Conservation (phyloP, 1,140 invertebrate species). For the Heliconius eleuchia region DNA sequence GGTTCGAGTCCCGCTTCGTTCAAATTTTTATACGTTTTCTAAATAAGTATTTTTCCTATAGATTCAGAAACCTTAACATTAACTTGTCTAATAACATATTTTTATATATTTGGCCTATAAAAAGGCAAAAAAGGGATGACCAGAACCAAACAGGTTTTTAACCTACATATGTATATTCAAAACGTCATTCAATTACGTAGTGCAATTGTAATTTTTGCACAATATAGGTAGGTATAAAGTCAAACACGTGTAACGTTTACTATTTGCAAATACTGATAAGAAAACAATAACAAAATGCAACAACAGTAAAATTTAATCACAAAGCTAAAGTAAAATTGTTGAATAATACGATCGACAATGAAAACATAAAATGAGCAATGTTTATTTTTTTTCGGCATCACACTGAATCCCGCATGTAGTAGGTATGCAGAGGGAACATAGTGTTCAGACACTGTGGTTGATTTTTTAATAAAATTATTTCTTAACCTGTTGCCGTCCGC, state of each 20-base stretch:
- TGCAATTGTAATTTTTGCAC: background rate
- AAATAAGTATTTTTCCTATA: too few species aligned
- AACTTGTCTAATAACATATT: background rate
- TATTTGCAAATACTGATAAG: background rate
- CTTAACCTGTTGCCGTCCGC: too few species aligned
- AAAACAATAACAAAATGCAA: background rate
- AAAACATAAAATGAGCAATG: background rate
- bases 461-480: too few species aligned
- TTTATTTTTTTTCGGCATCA: background rate
- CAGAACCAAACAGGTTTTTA: too few species aligned
- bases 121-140: background rate
- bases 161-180: too few species aligned
- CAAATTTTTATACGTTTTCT: too few species aligned
- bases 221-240: background rate
- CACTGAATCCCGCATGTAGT: too few species aligned
- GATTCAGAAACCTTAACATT: too few species aligned
- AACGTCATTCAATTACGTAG: too few species aligned
- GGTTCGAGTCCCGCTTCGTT: too few species aligned
- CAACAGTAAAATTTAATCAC: background rate
- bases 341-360: background rate
- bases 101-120: background rate
- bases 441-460: too few species aligned
- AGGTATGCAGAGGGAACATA: too few species aligned
- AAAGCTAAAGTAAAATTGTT: background rate
- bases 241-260: background rate